A percentile compares a stretch with the other conserved stretches of the same genome.
phyloP scores from a whole-genome alignment of 2,888 invertebrate genomes.

The Rotaria socialis region DNA sequence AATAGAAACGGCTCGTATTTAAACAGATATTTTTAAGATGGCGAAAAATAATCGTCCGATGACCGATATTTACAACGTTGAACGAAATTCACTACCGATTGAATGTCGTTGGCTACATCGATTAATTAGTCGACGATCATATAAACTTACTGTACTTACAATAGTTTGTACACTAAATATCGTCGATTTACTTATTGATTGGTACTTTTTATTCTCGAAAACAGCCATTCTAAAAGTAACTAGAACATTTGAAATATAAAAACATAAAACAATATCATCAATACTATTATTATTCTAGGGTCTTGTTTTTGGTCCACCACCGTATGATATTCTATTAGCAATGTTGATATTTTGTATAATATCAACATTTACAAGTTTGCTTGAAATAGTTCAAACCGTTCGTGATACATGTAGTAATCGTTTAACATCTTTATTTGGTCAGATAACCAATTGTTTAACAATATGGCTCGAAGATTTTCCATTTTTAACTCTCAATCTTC shows the following conservation, averaged over 20 bases:
- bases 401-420: neutral
- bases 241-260: neutral
- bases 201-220: neutral
- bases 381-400: neutral
- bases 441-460: neutral
- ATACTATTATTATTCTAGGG: neutral
- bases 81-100: neutral
- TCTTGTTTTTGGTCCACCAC: neutral
- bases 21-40: neutral
- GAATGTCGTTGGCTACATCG: neutral
- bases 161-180: neutral
- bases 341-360: neutral
- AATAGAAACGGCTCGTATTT: too few relatives aligned
- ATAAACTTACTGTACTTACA: neutral
- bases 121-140: neutral
- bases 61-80: neutral
- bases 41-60: neutral
- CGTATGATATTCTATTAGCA: neutral
- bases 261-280: too few relatives aligned
- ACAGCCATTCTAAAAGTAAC: neutral
- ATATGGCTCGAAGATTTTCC: conserved; percentile 33
- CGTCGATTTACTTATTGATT: neutral
- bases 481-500: conserved; percentile 2
- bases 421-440: neutral
- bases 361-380: neutral